Base-by-base conservation (phyloP, 1,140 invertebrate genomes). In the Drosophila murphyi region DNA sequence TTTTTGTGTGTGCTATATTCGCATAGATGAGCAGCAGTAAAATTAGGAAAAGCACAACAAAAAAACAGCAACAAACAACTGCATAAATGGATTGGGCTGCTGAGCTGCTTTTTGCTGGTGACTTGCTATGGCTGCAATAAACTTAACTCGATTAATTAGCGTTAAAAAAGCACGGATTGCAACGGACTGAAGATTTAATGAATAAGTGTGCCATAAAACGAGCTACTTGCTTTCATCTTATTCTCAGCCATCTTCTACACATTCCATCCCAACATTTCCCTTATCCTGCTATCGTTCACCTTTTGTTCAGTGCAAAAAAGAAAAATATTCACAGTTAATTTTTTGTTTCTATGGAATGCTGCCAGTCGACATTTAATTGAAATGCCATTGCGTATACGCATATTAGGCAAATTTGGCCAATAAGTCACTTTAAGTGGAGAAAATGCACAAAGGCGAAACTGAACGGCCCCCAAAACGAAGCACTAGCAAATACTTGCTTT, bases 61-160 rank as follows among this genome's bases (percentile, higher is more conserved):
- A 7, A 35, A 41, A 48, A 34, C 50, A 52, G 29, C 31, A 39
- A 54, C 12, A 35, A 41, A 48, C 45, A 54, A 55, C n/a, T 68
- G 65, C 65, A 59, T 41, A 68, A 69, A 69, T 43, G 34, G 34
- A 43, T 56, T 41, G 50, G 54, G 51, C 62, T 45, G 7, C 48
- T 52, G 32, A 34, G 43, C 64, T 28, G 3, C 52, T 43, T 41
- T 39, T 8, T 32, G n/a, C 10, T 35, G 5, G 28, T 8, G 29
- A 48, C 51, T 35, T 20, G 65, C 43, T 20, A 5, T 48, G 32
- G 47, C 65, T 70, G 73, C 73, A 62, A 77, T 73, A 70, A 54
- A 70, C 52, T 74, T 60, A 78, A 82, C 70, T 70, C 73, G 70
- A 82, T 82, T 82, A 82, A 82, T 78, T 82, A 78, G 74, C 67